Base-by-base conservation (phyloP, 2,113 vertebrate species). In the Bufo bufo region DNA sequence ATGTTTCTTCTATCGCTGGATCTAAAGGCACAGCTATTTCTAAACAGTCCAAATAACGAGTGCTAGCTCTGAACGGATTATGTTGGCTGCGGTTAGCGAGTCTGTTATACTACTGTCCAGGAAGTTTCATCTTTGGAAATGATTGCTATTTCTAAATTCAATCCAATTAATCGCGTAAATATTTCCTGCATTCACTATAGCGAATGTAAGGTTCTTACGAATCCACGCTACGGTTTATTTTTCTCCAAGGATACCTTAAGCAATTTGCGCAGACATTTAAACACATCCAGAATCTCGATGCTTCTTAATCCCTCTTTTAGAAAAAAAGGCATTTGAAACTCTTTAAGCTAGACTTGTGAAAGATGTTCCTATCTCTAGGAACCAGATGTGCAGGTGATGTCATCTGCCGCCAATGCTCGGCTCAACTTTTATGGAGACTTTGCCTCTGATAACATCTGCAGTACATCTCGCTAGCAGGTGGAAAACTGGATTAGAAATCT, bases 261-360 rank as follows among this genome's bases (percentile, higher is more conserved):
- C 81, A 52, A 69, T 66, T 83, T 83, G 63, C 61, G 23, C 47
- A 69, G 81, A 83, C 81, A 83, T 83, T 83, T 83, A 83, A 66
- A 69, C 47, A 69, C 49, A 66, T 83, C 61, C 81, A 49, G 59
- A 19, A 82, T 6, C 13, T 83, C 61, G 23, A 61, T 1, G 33
- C 45, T 66, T 65, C 58, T 52, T 52, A 63, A 83, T 83, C 81
- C 63, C 20, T 19, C 61, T 80, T 17, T 56, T 59, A 45, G 20
- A n/a, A 82, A 82, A 82, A 79, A 58, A 47, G 12, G 17, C 56
- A 33, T 58, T 61, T 81, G 17, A 4, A 81, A 81, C 80, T 63
- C 65, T 82, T 82, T 17, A 82, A 82, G 61, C 69, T 52, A n/a
- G 8, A 61, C 56, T 20, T 11, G 61, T 23, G 81, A 69, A 65